phyloP scores from a whole-genome alignment of 1,140 invertebrate species.

The Araneus ventricosus region DNA sequence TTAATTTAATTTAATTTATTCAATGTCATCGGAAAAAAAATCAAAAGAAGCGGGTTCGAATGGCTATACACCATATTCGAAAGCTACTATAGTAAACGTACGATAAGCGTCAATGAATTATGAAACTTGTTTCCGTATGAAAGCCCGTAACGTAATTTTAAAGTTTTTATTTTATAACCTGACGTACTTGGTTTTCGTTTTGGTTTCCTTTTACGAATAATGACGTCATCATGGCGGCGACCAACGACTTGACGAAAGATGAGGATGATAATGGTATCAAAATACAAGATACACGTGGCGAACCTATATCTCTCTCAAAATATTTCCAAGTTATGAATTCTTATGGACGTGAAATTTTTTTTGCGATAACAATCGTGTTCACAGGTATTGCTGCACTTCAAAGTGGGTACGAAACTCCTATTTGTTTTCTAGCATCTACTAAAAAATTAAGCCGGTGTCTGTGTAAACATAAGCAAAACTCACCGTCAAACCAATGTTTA shows the following conservation, averaged over 20 bases:
- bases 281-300: conserved; percentile 74
- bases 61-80: too few species aligned
- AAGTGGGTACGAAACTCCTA: conserved; percentile 80
- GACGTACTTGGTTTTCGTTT: background rate
- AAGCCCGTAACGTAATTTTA: too few species aligned
- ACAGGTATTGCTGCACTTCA: conserved; percentile 81
- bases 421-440: background rate
- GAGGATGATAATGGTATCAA: conserved; percentile 69
- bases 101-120: too few species aligned
- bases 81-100: too few species aligned
- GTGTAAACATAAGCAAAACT: conserved; percentile 28
- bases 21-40: too few species aligned
- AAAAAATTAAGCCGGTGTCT: conserved; percentile 8
- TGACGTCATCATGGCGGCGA: conserved; percentile 76
- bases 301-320: conserved; percentile 14
- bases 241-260: conserved; percentile 62
- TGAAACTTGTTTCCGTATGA: too few species aligned
- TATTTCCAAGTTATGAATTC: conserved; percentile 75
- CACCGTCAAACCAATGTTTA: background rate
- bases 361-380: conserved; percentile 71
- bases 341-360: conserved; percentile 74
- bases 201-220: conserved; percentile 45
- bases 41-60: too few species aligned
- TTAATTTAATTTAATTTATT: too few species aligned
- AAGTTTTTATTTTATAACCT: background rate